Percentiles rank a stretch among this genome's conserved stretches.
Conservation (phyloP, 2,113 vertebrate genomes). For the Desmodus rotundus region DNA sequence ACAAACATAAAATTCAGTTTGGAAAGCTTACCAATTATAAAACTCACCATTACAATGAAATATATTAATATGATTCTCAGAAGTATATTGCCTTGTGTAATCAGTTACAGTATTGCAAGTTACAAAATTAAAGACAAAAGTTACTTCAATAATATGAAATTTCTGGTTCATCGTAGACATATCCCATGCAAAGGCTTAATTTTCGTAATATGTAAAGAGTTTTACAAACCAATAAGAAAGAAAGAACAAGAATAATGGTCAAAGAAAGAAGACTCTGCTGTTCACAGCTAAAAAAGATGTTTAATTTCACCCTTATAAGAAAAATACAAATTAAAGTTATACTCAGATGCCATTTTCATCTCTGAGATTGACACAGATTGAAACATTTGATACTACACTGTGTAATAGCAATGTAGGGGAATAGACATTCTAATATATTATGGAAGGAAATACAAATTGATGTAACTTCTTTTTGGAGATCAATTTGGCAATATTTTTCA, state of each 20-base stretch:
- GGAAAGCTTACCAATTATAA: neutral
- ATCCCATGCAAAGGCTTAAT: neutral
- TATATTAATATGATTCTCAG: neutral
- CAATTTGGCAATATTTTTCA: neutral
- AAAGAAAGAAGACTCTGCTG: neutral
- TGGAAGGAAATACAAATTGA: neutral
- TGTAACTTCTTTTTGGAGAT: neutral
- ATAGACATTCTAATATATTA: neutral
- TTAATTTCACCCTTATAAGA: neutral
- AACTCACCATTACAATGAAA: neutral
- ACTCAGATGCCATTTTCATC: neutral
- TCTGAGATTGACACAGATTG: too few relatives aligned
- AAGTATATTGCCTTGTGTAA: neutral
- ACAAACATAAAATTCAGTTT: neutral
- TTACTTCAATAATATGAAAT: neutral
- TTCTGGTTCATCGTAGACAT: neutral
- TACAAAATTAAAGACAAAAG: neutral
- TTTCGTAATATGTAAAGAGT: neutral
- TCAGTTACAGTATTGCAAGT: neutral
- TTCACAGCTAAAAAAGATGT: neutral
- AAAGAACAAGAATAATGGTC: neutral
- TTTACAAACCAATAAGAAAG: neutral
- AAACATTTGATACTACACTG: neutral
- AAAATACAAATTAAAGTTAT: neutral
- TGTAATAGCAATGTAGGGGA: neutral